phyloP scores from a whole-genome alignment of 2,797 vertebrate species.

The Paedocypris micromegethes region DNA sequence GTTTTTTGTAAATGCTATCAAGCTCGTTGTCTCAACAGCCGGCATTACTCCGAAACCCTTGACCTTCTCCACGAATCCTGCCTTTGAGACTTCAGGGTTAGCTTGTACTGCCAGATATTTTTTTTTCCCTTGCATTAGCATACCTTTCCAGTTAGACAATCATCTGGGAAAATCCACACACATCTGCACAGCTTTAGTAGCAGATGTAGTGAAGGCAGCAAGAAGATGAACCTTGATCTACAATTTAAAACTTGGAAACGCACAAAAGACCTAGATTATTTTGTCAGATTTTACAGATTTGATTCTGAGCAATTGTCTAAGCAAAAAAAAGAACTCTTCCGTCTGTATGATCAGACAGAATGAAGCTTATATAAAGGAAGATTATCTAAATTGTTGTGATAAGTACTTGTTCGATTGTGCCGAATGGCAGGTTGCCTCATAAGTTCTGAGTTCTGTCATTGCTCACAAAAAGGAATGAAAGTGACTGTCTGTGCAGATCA shows the following conservation, averaged over 20 bases:
- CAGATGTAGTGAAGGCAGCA: not conserved
- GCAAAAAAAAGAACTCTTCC: conserved; percentile 19
- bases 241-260: conserved; percentile 12
- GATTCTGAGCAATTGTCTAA: conserved; percentile 6
- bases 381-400: conserved; percentile 40
- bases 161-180: not conserved
- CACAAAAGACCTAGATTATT: conserved; percentile 30
- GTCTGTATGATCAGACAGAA: conserved; percentile 32
- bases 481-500: conserved; percentile 36
- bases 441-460: not conserved
- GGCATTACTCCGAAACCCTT: conserved; percentile 18
- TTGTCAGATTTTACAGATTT: conserved; percentile 27
- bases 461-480: conserved; percentile 21
- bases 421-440: conserved; percentile 35
- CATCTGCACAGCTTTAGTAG: not conserved
- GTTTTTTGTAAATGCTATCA: no score
- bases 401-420: conserved; percentile 37
- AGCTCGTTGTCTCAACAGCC: no score
- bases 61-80: conserved; percentile 32
- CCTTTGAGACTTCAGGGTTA: conserved; percentile 14
- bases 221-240: conserved; percentile 15
- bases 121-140: not conserved
- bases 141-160: conserved; percentile 16
- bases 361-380: conserved; percentile 35
- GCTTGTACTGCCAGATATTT: conserved; percentile 22